phyloP scores from a whole-genome alignment of 2,113 vertebrate genomes.

The Lepus timidus region DNA sequence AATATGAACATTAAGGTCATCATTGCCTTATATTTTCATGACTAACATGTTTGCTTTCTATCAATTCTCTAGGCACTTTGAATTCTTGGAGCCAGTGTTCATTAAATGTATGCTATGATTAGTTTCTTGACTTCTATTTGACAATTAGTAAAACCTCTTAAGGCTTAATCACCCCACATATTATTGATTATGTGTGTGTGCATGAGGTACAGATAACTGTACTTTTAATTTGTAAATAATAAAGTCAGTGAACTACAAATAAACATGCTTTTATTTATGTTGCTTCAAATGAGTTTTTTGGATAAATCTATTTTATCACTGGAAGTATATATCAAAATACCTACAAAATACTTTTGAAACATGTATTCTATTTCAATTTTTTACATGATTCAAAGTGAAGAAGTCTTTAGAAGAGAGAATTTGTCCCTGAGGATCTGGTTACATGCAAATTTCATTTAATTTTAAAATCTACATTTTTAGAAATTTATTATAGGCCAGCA shows the following conservation, averaged over 20 bases:
- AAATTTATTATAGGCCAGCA: neutral
- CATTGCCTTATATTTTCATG: neutral
- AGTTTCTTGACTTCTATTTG: conserved; percentile 17
- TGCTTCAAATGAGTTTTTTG: neutral
- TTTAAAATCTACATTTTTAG: conserved; percentile 22
- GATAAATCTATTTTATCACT: neutral
- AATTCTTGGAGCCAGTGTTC: neutral
- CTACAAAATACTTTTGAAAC: neutral
- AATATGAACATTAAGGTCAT: conserved; percentile 37
- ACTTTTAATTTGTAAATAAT: neutral
- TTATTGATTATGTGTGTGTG: neutral
- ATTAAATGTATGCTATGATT: neutral
- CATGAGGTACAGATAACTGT: neutral
- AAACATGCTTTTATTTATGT: conserved; percentile 44
- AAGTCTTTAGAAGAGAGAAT: neutral
- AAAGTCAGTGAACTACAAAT: neutral
- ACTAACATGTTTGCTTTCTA: conserved; percentile 11
- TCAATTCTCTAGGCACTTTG: neutral
- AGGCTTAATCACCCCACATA: neutral
- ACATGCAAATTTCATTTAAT: conserved; percentile 32
- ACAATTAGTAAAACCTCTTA: neutral
- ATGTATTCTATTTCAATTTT: neutral
- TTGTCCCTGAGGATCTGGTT: neutral
- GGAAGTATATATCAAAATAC: neutral
- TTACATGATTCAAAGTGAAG: neutral